These are phyloP conservation scores for Ctenochaetus hawaiiensis DNA, from an alignment of 2,797 vertebrate genomes.

Conservation along the genomic window DNA sequence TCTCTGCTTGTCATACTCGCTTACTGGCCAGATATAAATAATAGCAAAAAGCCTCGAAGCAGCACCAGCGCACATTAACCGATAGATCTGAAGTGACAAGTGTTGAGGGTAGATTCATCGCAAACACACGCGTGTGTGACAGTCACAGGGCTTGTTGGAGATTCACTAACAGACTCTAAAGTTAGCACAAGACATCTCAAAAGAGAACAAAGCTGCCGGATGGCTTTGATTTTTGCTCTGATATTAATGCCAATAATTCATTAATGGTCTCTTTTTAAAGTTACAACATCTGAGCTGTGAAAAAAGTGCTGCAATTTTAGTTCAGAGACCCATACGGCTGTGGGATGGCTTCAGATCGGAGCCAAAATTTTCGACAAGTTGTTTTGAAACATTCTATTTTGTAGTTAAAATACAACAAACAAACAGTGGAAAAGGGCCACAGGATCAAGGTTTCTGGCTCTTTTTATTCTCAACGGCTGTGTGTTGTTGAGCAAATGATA, in stretches of 20 bases:
- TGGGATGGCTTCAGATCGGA: conserved; percentile 17
- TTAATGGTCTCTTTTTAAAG: conserved; percentile 51
- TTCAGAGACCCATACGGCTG: conserved; percentile 30
- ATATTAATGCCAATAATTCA: conserved; percentile 61
- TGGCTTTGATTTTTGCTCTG: conserved; percentile 43
- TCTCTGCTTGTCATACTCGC: conserved; percentile 65
- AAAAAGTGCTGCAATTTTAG: conserved; percentile 26
- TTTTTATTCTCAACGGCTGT: conserved; percentile 35
- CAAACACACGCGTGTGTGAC: conserved; percentile 40
- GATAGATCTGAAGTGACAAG: conserved; percentile 75
- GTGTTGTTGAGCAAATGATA: conserved; percentile 37
- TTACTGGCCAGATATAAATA: conserved; percentile 72
- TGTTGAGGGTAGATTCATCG: conserved; percentile 67
- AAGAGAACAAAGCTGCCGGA: conserved; percentile 52
- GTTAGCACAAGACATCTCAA: conserved; percentile 35
- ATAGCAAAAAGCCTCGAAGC: conserved; percentile 67
- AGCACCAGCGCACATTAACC: conserved; percentile 49
- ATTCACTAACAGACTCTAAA: conserved; percentile 45
- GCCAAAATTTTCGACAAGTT: conserved; percentile 31
- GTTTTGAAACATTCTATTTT: conserved; percentile 16
- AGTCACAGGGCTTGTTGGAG: conserved; percentile 47
- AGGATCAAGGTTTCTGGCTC: conserved; percentile 13
- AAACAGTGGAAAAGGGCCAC: background rate
- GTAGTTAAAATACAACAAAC: conserved; percentile 3
- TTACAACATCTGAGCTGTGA: conserved; percentile 55